phyloP scores from a whole-genome alignment of 2,797 vertebrate species.

The Xenops minutus region DNA sequence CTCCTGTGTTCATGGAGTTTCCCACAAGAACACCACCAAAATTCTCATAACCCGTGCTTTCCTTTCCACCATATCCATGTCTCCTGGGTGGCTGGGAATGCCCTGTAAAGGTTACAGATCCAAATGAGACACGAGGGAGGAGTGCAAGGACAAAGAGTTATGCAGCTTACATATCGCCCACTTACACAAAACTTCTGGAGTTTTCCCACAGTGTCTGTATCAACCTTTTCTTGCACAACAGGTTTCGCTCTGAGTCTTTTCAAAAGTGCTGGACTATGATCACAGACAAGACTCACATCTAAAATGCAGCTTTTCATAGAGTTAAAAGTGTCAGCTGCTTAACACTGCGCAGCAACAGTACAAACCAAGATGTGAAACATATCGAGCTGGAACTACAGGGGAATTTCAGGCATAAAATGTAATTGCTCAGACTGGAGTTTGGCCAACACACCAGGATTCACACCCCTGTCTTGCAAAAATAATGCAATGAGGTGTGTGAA shows the following conservation, averaged over 20 bases:
- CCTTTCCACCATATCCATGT: rapidly evolving
- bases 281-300: not conserved
- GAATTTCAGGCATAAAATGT: conserved; percentile 53
- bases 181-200: not conserved
- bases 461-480: conserved; percentile 53
- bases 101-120: not conserved
- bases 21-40: not conserved
- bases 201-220: not conserved
- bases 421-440: conserved; percentile 36
- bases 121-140: not conserved
- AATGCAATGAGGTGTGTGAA: conserved; percentile 43
- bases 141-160: not conserved
- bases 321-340: conserved; percentile 6
- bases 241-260: not conserved
- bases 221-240: not conserved
- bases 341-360: not conserved
- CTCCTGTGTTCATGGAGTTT: not conserved
- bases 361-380: conserved; percentile 43
- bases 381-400: not conserved
- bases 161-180: rapidly evolving
- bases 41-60: not conserved
- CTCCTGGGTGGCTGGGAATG: not conserved
- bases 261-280: not conserved
- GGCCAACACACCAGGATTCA: conserved; percentile 61
- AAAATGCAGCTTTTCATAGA: not conserved